Conservation (phyloP, 2,797 vertebrate genomes). For the Hydrophis major region DNA sequence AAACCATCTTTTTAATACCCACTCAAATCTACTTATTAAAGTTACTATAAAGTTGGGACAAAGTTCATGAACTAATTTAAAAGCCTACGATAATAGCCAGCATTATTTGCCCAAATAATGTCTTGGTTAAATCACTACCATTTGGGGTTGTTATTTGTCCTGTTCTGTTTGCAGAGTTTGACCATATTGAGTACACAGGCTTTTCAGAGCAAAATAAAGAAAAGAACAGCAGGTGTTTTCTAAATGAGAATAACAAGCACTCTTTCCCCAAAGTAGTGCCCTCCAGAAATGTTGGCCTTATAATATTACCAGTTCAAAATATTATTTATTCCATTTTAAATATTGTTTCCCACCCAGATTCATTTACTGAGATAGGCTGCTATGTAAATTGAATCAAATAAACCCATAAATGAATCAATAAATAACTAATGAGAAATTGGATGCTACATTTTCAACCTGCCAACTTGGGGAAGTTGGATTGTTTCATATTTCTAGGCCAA, state of each 20-base stretch:
- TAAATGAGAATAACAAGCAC: background rate
- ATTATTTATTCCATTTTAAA: background rate
- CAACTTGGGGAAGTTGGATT: background rate
- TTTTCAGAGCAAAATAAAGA: background rate
- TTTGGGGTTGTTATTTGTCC: background rate
- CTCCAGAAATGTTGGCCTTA: background rate
- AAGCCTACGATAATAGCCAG: background rate
- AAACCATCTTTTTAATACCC: background rate
- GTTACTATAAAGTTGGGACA: background rate
- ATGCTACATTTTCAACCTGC: background rate
- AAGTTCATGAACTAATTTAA: background rate
- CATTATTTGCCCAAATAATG: background rate
- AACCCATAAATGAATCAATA: background rate
- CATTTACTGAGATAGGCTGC: background rate
- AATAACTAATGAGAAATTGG: background rate
- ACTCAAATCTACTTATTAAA: background rate
- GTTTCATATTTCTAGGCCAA: background rate
- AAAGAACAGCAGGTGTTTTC: background rate
- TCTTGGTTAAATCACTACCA: background rate
- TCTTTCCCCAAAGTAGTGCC: background rate
- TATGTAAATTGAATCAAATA: background rate
- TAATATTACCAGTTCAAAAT: background rate
- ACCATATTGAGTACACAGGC: background rate
- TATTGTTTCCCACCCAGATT: background rate
- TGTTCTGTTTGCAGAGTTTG: background rate